Evolutionary conservation across 2,113 vertebrate genomes (phyloP).

Genomic region (Conger conger): DNA sequence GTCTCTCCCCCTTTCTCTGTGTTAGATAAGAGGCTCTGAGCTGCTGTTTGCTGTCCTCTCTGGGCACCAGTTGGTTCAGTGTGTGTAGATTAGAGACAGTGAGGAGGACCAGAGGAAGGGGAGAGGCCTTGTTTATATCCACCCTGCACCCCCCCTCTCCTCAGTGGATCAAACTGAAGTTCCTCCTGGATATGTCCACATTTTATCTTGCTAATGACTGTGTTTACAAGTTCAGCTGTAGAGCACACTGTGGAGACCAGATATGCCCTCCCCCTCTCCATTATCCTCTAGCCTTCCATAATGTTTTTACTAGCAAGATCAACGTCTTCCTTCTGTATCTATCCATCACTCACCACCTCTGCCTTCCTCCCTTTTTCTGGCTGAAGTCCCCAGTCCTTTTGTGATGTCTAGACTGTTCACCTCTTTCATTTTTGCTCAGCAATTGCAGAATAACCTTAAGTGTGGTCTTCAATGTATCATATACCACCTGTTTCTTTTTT

Average conservation of each 20-base stretch:
- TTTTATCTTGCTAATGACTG: background rate
- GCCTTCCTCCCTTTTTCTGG: background rate
- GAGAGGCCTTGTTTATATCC: background rate
- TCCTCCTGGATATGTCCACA: background rate
- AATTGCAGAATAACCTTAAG: too few relatives aligned
- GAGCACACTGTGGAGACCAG: background rate
- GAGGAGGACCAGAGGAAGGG: background rate
- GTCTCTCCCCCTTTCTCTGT: conserved; percentile 14
- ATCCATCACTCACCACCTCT: background rate
- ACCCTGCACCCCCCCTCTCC: too few relatives aligned
- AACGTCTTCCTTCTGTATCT: background rate
- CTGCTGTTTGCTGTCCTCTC: background rate
- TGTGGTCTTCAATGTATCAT: background rate
- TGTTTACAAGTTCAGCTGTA: background rate
- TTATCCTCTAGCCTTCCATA: too few relatives aligned
- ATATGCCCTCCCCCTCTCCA: background rate
- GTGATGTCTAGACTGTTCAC: background rate
- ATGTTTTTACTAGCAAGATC: too few relatives aligned
- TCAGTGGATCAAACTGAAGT: background rate
- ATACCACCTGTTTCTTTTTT: background rate
- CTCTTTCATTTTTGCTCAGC: too few relatives aligned
- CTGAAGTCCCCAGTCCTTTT: background rate
- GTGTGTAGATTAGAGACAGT: background rate
- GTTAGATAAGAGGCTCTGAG: background rate
- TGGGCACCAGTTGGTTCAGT: background rate